Conservation (phyloP, 2,888 invertebrate species). For the Sphaeridia pumilis region DNA sequence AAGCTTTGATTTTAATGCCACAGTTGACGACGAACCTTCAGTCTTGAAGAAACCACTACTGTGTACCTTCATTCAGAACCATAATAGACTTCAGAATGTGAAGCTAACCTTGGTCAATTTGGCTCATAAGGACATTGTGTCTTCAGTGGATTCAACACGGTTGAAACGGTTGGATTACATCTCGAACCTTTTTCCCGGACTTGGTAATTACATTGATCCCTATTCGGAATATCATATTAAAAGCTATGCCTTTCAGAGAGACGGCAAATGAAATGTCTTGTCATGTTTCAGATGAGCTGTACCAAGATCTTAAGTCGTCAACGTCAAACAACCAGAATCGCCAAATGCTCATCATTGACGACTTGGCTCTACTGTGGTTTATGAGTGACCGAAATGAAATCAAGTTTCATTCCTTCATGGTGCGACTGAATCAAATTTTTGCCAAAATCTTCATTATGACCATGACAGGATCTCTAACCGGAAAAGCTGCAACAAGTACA, state of each 20-base stretch:
- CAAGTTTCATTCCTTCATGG: slow-evolving; percentile 6
- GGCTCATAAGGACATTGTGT: background rate
- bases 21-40: slow-evolving; percentile 21
- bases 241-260: background rate
- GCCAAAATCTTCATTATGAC: slow-evolving; percentile 7
- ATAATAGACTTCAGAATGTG: background rate
- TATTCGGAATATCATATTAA: slow-evolving; percentile 8
- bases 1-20: slow-evolving; percentile 2
- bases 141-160: background rate
- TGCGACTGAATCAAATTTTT: background rate
- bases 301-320: background rate
- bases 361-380: slow-evolving; percentile 22
- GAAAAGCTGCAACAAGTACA: background rate
- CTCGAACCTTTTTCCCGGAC: background rate
- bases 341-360: slow-evolving; percentile 27
- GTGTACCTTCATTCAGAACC: slow-evolving; percentile 4
- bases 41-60: slow-evolving; percentile 17
- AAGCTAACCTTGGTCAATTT: background rate
- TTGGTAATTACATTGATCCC: slow-evolving; percentile 10
- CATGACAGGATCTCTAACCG: slow-evolving; percentile 3
- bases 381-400: slow-evolving; percentile 1
- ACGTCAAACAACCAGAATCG: background rate
- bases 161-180: slow-evolving; percentile 4
- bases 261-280: background rate
- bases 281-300: slow-evolving; percentile 5